Conservation (phyloP, 2,113 vertebrate genomes). For the Osmerus eperlanus region DNA sequence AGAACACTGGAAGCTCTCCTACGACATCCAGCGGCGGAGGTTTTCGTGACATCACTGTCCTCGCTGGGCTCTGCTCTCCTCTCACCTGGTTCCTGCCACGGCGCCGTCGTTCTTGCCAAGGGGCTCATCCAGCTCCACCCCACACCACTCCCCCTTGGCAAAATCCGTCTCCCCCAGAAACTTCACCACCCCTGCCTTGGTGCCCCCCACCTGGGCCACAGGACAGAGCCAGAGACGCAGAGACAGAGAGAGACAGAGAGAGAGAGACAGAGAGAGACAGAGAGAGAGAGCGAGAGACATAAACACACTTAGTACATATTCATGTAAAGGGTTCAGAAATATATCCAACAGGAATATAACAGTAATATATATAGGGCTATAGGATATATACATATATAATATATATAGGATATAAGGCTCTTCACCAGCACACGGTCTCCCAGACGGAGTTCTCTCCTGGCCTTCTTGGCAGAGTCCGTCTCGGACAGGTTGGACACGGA, state of each 20-base stretch:
- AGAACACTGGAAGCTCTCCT: constrained; percentile 71
- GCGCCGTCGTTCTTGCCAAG: constrained; percentile 97
- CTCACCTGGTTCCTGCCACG: constrained; percentile 93
- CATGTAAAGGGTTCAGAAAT: too few relatives aligned
- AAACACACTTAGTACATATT: too few relatives aligned
- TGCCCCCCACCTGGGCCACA: constrained; percentile 89
- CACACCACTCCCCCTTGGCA: constrained; percentile 98
- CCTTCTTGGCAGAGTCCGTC: constrained; percentile 91
- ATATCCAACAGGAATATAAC: too few relatives aligned
- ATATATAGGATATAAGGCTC: too few relatives aligned
- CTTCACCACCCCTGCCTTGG: constrained; percentile 94
- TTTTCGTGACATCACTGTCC: too few relatives aligned
- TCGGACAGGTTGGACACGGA: constrained; percentile 96
- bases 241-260: constrained; percentile 49
- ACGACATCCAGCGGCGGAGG: not conserved
- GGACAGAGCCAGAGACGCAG: too few relatives aligned
- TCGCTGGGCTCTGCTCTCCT: constrained; percentile 49
- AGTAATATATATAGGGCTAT: too few relatives aligned
- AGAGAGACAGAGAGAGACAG: constrained; percentile 53
- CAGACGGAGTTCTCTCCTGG: constrained; percentile 92
- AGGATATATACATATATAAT: too few relatives aligned
- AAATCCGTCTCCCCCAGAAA: constrained; percentile 97
- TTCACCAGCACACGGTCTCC: constrained; percentile 95
- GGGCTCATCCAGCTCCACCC: constrained; percentile 94
- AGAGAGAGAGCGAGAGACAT: constrained; percentile 36